These are phyloP conservation scores for Mycteria americana DNA, from an alignment of 2,797 vertebrate species.

Conservation along the genomic window DNA sequence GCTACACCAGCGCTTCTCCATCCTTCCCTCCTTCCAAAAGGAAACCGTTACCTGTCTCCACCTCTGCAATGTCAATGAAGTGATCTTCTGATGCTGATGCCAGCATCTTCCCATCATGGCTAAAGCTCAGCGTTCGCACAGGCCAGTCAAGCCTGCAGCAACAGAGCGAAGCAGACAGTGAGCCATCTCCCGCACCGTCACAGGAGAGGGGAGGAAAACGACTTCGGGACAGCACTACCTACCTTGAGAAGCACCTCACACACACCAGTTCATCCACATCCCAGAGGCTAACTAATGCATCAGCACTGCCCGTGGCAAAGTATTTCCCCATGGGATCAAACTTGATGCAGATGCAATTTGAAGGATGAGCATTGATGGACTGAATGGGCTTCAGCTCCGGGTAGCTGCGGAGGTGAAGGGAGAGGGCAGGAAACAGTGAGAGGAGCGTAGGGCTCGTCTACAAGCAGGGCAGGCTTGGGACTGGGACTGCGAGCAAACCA, in stretches of 20 bases:
- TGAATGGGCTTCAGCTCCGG: slow-evolving; percentile 97
- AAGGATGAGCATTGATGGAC: slow-evolving; percentile 97
- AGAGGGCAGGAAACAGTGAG: not conserved
- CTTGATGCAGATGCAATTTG: slow-evolving; percentile 99
- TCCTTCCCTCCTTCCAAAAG: not conserved
- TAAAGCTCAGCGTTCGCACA: slow-evolving; percentile 95
- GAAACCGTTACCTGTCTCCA: slow-evolving; percentile 87
- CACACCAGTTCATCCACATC: slow-evolving; percentile 95
- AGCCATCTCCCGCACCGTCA: not conserved
- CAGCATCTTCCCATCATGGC: slow-evolving; percentile 96
- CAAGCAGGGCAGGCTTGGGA: not conserved
- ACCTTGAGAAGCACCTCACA: slow-evolving; percentile 97
- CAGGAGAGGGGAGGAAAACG: not conserved
- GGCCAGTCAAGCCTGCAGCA: slow-evolving; percentile 92
- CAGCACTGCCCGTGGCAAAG: slow-evolving; percentile 95
- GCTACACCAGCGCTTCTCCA: not conserved
- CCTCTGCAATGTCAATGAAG: slow-evolving; percentile 97
- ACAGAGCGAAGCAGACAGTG: not conserved
- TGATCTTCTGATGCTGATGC: slow-evolving; percentile 96
- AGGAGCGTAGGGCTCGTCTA: not conserved
- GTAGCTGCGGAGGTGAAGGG: slow-evolving; percentile 79
- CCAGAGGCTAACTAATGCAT: slow-evolving; percentile 96
- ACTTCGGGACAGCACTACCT: not conserved
- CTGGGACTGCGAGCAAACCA: not conserved
- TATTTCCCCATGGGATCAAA: slow-evolving; percentile 97